Conservation (phyloP, 2,113 vertebrate species). For the Hippolais icterina region DNA sequence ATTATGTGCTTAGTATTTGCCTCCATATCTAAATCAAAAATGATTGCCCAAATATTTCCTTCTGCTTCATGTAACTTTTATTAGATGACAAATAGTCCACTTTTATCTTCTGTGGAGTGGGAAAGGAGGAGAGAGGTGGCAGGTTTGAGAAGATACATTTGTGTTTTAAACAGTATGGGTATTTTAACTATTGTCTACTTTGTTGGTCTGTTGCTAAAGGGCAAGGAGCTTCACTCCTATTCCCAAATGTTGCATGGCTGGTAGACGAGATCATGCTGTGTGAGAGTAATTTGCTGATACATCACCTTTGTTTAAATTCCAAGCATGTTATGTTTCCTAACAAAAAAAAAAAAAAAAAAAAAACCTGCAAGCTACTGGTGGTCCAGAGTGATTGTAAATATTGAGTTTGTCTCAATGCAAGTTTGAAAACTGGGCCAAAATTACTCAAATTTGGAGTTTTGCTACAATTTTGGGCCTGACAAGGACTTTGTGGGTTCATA, state of each 20-base stretch:
- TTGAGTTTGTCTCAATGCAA: not conserved
- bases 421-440: not conserved
- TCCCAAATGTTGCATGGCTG: not conserved
- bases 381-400: not conserved
- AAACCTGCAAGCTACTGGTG: not conserved
- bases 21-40: not conserved
- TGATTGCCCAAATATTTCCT: not conserved
- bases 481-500: not conserved
- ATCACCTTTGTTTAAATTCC: constrained; percentile 51
- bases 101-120: not conserved
- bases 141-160: not conserved
- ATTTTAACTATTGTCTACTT: not conserved
- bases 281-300: constrained; percentile 23
- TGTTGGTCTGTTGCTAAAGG: not conserved
- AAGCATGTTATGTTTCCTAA: constrained; percentile 3
- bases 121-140: not conserved
- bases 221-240: not conserved
- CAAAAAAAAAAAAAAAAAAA: not conserved
- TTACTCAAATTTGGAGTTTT: not conserved
- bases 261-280: constrained; percentile 17
- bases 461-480: not conserved
- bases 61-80: not conserved
- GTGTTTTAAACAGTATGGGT: not conserved
- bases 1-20: not conserved
- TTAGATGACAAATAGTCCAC: not conserved